phyloP scores from a whole-genome alignment of 2,797 vertebrate genomes.

The Phoebastria nigripes region DNA sequence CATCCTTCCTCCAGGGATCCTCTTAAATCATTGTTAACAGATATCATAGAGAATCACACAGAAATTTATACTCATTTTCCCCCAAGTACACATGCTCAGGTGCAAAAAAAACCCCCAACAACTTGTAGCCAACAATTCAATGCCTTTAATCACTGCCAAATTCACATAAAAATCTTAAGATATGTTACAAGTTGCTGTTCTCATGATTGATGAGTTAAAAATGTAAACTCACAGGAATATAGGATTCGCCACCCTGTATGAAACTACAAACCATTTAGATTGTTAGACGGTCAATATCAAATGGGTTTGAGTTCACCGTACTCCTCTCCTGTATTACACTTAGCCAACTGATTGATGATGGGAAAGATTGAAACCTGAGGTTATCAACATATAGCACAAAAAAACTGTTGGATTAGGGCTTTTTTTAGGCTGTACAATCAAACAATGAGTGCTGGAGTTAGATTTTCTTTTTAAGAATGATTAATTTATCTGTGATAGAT shows the following conservation, averaged over 20 bases:
- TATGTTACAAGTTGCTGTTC: neutral
- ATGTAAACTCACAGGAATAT: neutral
- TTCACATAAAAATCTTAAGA: neutral
- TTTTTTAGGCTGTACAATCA: neutral
- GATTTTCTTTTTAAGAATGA: too few relatives aligned
- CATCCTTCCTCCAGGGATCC: neutral
- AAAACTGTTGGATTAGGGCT: neutral
- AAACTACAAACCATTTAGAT: neutral
- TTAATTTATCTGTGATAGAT: neutral
- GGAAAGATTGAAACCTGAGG: neutral
- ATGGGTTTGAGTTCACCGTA: neutral
- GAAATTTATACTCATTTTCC: neutral
- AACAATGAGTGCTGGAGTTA: neutral
- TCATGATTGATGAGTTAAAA: neutral
- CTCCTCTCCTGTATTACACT: neutral
- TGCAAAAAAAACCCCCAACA: neutral
- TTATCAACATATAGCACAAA: neutral
- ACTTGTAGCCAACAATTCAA: neutral
- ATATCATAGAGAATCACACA: neutral
- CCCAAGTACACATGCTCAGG: neutral
- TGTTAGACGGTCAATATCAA: neutral
- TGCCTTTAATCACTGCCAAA: neutral
- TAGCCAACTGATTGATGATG: neutral
- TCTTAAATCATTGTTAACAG: neutral
- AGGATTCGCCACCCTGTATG: neutral